Evolutionary conservation across 2,113 vertebrate species (phyloP).

Genomic region (Ctenodactylus gundi): DNA sequence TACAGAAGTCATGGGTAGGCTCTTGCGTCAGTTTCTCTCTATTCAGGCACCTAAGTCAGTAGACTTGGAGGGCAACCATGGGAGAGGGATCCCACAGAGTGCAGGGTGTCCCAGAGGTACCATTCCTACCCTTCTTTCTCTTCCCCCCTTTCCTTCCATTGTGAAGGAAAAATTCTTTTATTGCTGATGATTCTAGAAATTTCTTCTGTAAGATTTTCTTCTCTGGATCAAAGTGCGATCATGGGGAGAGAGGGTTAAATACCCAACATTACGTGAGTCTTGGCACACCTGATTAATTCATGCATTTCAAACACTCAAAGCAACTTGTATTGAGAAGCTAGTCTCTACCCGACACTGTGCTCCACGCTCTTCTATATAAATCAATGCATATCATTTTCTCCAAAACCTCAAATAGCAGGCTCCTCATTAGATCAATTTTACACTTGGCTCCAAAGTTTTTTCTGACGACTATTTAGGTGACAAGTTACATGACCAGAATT

Average conservation of each 20-base stretch:
- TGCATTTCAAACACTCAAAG: not conserved
- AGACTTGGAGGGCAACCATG: not conserved
- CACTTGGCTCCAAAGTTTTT: not conserved
- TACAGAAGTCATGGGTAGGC: not conserved
- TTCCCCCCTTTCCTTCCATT: not conserved
- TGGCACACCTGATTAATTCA: slow-evolving; percentile 31
- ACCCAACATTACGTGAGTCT: not conserved
- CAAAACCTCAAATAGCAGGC: slow-evolving; percentile 16
- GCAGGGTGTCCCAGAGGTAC: not conserved
- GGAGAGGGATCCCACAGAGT: not conserved
- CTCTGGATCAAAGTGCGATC: not conserved
- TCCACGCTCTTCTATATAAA: not conserved
- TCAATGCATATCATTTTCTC: slow-evolving; percentile 10
- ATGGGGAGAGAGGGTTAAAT: not conserved
- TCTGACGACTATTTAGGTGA: slow-evolving; percentile 31
- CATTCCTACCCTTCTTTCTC: not conserved
- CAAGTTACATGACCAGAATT: slow-evolving; percentile 37
- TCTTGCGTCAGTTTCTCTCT: not conserved
- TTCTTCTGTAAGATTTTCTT: slow-evolving; percentile 2
- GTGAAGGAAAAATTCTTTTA: not conserved
- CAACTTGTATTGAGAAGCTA: slow-evolving; percentile 43
- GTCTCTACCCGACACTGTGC: not conserved
- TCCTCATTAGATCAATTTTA: slow-evolving; percentile 36
- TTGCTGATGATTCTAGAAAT: not conserved
- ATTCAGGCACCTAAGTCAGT: not conserved